Conservation (phyloP, 2,113 vertebrate species). For the Gallinago undulata region DNA sequence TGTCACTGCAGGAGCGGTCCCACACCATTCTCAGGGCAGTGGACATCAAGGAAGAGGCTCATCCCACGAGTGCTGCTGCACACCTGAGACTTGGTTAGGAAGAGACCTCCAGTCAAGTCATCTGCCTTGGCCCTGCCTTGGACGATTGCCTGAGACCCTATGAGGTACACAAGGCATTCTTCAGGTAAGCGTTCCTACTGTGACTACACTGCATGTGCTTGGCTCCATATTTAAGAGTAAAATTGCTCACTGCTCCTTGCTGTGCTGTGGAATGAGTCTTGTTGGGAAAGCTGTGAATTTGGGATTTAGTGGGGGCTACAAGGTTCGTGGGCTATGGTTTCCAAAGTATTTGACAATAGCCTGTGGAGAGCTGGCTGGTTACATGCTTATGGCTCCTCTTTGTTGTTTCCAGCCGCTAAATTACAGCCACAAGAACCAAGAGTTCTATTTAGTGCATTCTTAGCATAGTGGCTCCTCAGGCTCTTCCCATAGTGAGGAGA, state of each 20-base stretch:
- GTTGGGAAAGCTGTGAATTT: not conserved
- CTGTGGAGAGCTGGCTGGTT: not conserved
- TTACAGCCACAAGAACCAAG: not conserved
- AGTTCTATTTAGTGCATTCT: not conserved
- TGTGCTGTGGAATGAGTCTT: not conserved
- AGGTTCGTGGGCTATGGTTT: not conserved
- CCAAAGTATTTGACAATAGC: not conserved
- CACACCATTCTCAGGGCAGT: accelerated
- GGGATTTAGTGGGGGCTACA: not conserved
- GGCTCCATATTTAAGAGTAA: not conserved
- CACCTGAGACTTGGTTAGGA: not conserved
- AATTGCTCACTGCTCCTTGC: not conserved
- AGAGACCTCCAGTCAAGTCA: not conserved
- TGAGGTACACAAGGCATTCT: not conserved
- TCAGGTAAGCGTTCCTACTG: not conserved
- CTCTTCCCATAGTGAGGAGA: not conserved
- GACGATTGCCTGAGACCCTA: not conserved
- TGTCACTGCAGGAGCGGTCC: accelerated
- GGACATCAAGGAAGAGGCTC: not conserved
- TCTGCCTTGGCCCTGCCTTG: not conserved
- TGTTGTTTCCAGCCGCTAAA: not conserved
- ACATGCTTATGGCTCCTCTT: not conserved
- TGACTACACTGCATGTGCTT: accelerated
- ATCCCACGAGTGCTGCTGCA: not conserved
- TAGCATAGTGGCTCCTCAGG: not conserved